These are phyloP conservation scores for Epistrophella euchroma DNA, from an alignment of 2,888 invertebrate species.

Conservation along the genomic window DNA sequence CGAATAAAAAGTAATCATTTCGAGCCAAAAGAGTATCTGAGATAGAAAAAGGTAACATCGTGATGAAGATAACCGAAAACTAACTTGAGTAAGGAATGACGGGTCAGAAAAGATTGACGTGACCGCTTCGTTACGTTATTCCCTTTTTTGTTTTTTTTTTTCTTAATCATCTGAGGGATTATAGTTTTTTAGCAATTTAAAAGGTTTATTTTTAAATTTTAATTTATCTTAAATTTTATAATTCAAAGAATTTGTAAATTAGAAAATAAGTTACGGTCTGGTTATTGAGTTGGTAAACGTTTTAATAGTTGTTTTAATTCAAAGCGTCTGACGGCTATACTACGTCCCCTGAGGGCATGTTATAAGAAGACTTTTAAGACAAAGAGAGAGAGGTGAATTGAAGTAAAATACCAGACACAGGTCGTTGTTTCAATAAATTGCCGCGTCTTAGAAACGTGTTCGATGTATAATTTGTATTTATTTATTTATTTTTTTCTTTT, in stretches of 20 bases:
- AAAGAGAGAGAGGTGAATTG: constrained; percentile 17
- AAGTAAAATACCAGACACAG: constrained; percentile 43
- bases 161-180: neutral
- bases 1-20: constrained; percentile 42
- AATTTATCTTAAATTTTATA: constrained; percentile 55
- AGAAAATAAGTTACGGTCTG: constrained; percentile 60
- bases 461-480: neutral
- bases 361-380: neutral
- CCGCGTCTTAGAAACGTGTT: constrained; percentile 40
- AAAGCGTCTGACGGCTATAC: neutral
- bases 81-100: neutral
- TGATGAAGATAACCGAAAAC: neutral
- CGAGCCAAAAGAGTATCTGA: constrained; percentile 21
- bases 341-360: constrained; percentile 19
- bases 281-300: constrained; percentile 50
- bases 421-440: constrained; percentile 66
- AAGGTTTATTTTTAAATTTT: constrained; percentile 15
- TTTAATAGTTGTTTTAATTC: neutral
- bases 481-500: neutral
- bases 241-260: constrained; percentile 62
- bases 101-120: constrained; percentile 34
- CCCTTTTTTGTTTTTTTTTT: neutral
- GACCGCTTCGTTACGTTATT: constrained; percentile 26
- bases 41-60: constrained; percentile 10
- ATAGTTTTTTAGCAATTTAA: constrained; percentile 9